Evolutionary conservation across 2,888 invertebrate species (phyloP), one percentile per base, ranked within the genome.

Genomic region (Sisyra terminalis): DNA sequence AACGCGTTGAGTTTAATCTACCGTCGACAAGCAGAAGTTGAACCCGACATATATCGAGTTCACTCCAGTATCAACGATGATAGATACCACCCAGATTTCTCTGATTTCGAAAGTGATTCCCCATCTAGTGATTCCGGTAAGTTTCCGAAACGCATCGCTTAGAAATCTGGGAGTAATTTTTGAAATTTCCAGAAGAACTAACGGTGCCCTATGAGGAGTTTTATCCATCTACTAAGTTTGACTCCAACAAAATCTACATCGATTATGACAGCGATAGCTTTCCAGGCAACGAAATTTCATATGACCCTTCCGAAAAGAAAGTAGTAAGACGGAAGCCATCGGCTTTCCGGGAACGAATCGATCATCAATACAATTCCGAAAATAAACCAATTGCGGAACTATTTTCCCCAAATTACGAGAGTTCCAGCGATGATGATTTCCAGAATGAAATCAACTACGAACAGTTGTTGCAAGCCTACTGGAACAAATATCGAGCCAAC

Each of bases 131-230:
- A 32, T 9, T 32, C 11, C 6, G 14, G 14, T 32, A 32, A 14
- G n/a, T 32, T 32, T 9, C 3, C 14, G 32, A 4, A 32, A 32
- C n/a, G 30, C n/a, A 9, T 6, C 11, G 4, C 14, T 32, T 32
- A 3, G 6, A 13, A 13, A 6, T 13, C 14, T 4, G 5, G 9
- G 13, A 35, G 14, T 13, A 13, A 35, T n/a, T 35, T 13, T 24
- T 24, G 24, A 24, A 24, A 24, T 24, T 37, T 18, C 16, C 37
- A 37, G 37, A 37, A 17, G 37, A 37, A 37, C 14, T 37, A 13
- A 37, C 37, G 2, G 11, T 37, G n/a, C 37, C 37, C 2, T 37
- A 37, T 18, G 37, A 37, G 18, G 37, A 17, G 16, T 37, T 17
- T 10, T 37, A 37, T 17, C 16, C 24, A 24, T 24, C 24, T 7